A percentile compares a stretch with the other conserved stretches of the same genome.
Evolutionary conservation across 2,888 invertebrate species (phyloP).

Genomic region (Cantharis rustica): DNA sequence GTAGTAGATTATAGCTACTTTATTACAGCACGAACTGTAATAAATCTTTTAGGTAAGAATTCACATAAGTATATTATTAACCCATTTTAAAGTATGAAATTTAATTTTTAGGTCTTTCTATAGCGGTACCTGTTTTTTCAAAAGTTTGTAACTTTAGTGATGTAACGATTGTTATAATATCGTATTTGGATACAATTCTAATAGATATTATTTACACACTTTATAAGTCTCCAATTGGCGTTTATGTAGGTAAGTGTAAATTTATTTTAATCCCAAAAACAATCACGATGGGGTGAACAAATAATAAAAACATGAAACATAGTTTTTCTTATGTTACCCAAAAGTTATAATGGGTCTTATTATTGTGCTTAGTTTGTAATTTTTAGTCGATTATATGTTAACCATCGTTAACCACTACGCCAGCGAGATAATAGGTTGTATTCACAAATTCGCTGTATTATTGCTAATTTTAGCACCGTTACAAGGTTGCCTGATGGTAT

Average conservation of each 20-base stretch:
- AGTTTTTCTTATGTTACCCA: no score
- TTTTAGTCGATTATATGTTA: no score
- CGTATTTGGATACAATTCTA: conserved; percentile 54
- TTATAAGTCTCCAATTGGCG: conserved; percentile 44
- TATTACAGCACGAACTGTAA: conserved; percentile 61
- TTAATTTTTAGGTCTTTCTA: conserved; percentile 15
- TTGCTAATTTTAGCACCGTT: no score
- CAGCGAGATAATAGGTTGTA: no score
- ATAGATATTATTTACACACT: conserved; percentile 52
- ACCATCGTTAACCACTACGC: no score
- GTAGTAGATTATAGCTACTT: conserved; percentile 64
- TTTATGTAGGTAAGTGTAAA: conserved; percentile 51
- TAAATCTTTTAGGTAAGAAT: conserved; percentile 62
- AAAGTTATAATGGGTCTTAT: no score
- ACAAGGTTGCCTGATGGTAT: no score
- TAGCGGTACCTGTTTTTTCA: conserved; percentile 46
- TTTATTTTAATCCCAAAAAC: no score
- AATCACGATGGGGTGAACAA: no score
- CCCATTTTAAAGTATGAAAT: neutral
- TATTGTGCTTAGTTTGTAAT: no score
- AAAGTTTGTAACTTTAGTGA: conserved; percentile 51
- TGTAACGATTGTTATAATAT: conserved; percentile 48
- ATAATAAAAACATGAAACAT: no score
- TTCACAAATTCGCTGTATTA: no score
- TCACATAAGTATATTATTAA: neutral